Percentiles rank a stretch among this genome's conserved stretches.
Evolutionary conservation across 64 coral and sea anemone genomes (phyloP).

Genomic region (Stichodactyla mertensii): DNA sequence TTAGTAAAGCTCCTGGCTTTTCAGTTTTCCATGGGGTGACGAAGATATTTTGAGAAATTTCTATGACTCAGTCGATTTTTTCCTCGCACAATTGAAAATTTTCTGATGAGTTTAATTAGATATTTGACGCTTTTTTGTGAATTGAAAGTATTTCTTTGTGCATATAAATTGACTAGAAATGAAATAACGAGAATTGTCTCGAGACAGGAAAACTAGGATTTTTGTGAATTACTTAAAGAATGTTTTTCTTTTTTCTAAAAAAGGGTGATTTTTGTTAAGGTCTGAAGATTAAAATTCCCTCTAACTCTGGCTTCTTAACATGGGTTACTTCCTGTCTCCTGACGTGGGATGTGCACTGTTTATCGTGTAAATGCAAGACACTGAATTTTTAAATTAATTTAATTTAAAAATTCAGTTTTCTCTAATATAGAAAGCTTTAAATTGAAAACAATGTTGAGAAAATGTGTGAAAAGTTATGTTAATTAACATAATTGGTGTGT

Average conservation of each 20-base stretch:
- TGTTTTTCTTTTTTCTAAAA: background rate
- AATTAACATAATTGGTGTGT: background rate
- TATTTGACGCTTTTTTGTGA: background rate
- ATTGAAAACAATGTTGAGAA: background rate
- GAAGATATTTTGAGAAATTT: too few species aligned
- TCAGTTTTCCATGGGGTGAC: background rate
- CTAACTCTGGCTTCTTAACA: too few species aligned
- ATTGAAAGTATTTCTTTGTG: background rate
- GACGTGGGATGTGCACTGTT: background rate
- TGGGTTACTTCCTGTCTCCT: too few species aligned
- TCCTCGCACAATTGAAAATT: too few species aligned
- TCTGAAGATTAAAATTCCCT: background rate
- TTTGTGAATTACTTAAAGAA: background rate
- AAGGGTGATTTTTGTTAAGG: background rate
- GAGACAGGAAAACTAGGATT: background rate
- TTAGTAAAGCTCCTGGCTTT: background rate
- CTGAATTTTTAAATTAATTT: background rate
- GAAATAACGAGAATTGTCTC: background rate
- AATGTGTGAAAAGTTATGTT: background rate
- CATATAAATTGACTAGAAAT: background rate
- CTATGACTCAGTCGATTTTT: too few species aligned
- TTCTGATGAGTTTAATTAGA: too few species aligned
- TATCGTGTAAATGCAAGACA: background rate
- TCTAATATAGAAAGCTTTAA: too few species aligned
- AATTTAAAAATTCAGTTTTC: too few species aligned